Conservation (phyloP, 2,888 invertebrate species). For the Rapana venosa region DNA sequence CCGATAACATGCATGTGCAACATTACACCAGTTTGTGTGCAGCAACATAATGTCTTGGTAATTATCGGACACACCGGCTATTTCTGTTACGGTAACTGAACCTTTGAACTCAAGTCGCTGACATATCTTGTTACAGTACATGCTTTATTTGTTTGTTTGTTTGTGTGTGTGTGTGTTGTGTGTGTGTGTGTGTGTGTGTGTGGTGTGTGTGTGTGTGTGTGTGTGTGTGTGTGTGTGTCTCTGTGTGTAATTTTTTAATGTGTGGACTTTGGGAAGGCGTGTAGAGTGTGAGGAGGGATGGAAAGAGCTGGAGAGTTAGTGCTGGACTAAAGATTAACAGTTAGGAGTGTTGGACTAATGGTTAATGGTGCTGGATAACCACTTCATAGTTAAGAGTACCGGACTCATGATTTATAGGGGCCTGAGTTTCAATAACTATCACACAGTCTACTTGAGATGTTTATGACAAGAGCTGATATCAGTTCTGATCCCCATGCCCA, state of each 20-base stretch:
- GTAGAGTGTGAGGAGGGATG: background rate
- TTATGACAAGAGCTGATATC: too few species aligned
- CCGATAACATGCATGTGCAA: background rate
- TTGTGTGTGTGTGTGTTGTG: too few species aligned
- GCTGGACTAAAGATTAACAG: too few species aligned
- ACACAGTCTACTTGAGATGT: too few species aligned
- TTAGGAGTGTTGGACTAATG: too few species aligned
- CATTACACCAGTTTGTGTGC: background rate
- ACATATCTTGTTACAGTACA: background rate
- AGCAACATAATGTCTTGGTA: background rate
- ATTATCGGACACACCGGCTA: background rate
- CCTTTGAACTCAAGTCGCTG: background rate
- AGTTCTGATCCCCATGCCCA: too few species aligned
- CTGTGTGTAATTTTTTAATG: background rate
- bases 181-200: conserved; percentile 17
- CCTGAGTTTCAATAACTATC: too few species aligned
- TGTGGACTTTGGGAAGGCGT: background rate
- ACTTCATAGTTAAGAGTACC: too few species aligned
- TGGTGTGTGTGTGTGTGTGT: too few species aligned
- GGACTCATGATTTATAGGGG: too few species aligned
- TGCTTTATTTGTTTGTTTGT: background rate
- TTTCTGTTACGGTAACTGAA: too few species aligned
- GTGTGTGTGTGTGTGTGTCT: conserved; percentile 13
- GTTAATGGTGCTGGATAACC: too few species aligned
- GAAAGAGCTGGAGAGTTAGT: background rate